Base-by-base conservation (phyloP, 2,888 invertebrate species). In the Synanthedon vespiformis region DNA sequence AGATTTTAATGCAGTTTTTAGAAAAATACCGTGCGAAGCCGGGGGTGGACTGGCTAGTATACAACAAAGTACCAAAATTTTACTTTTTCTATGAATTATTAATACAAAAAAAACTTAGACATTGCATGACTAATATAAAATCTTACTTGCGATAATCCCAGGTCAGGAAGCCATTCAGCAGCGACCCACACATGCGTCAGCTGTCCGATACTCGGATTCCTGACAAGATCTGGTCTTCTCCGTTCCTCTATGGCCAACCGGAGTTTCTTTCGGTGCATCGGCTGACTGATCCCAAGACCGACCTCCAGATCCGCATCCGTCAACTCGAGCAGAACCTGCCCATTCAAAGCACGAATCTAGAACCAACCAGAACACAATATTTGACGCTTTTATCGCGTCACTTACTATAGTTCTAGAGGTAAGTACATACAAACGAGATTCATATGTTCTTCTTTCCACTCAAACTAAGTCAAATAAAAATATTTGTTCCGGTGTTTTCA, bases 141-240 rank as follows among this genome's bases (percentile, higher is more conserved):
- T 50, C 40, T 57, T 66, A 92, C 92, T 88, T 93, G 93, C 10
- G 95, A 92, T 53, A 98, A 85, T 54, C 97, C 97, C 52, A 98
- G 90, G 72, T 97, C 96, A 1, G 95, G 95, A 61, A 98, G 82
- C 96, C 97, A 97, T 72, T 96, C 95, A 51, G 95, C 93, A 34
- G 95, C 94, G 40, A 97, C 96, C 97, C 97, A 98, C 14, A 95
- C 95, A 77, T 97, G 96, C 51, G 94, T 94, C 57, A 97, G 89
- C 68, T 94, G 94, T 11, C 94, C 93, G 63, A 96, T 95, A 69
- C 92, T 93, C 1, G 95, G 95, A 82, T 95, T 96, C 61, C 95
- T 91, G 68, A 95, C 94, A 61, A 95, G 89, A 61, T 94, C 92
- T 0, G 97, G 96, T 61, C 96, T 92, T 51, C 97, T 88, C 61